phyloP scores from a whole-genome alignment of 2,888 invertebrate species.

The Sesia apiformis region DNA sequence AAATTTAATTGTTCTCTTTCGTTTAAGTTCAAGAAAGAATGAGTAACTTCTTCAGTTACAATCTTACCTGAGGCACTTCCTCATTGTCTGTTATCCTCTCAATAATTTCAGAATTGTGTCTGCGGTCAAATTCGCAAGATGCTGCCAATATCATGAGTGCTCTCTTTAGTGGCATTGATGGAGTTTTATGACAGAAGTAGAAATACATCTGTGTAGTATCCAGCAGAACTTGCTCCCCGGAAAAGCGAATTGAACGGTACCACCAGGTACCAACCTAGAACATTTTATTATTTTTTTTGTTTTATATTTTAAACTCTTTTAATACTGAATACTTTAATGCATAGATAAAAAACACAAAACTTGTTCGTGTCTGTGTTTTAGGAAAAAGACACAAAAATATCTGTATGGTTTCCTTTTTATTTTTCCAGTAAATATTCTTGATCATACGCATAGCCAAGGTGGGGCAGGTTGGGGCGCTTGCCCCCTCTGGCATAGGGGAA shows the following conservation, averaged over 20 bases:
- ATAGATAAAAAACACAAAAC: too few species aligned
- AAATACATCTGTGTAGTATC: slow-evolving; percentile 98
- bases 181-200: slow-evolving; percentile 96
- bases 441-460: too few species aligned
- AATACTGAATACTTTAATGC: too few species aligned
- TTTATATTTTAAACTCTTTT: too few species aligned
- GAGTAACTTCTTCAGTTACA: neutral
- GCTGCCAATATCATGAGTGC: slow-evolving; percentile 97
- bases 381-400: too few species aligned
- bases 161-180: slow-evolving; percentile 94
- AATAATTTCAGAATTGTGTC: slow-evolving; percentile 94
- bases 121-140: slow-evolving; percentile 95
- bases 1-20: neutral
- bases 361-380: too few species aligned
- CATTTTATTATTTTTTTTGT: slow-evolving; percentile 8
- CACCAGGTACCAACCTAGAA: slow-evolving; percentile 95
- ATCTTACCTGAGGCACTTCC: slow-evolving; percentile 90
- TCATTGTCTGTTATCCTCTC: slow-evolving; percentile 95
- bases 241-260: slow-evolving; percentile 98
- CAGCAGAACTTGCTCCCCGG: slow-evolving; percentile 95
- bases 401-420: too few species aligned
- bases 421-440: too few species aligned
- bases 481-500: too few species aligned
- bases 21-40: neutral
- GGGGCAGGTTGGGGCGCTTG: too few species aligned